A percentile compares a stretch with the other conserved stretches of the same genome.
These are phyloP conservation scores for Melanostigma gelatinosum DNA, from an alignment of 2,113 vertebrate species.

Conservation along the genomic window DNA sequence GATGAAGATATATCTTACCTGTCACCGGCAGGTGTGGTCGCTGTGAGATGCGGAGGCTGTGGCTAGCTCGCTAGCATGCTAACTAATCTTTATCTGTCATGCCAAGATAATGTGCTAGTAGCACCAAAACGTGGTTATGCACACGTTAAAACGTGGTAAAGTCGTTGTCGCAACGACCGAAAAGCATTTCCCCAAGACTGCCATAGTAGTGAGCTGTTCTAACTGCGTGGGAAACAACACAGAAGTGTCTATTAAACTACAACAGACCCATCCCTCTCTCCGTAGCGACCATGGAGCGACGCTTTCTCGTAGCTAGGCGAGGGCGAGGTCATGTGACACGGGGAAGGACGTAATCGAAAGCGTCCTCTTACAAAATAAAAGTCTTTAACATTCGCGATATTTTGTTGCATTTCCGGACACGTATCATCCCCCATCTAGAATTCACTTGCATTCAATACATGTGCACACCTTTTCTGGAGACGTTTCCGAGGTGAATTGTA, in stretches of 20 bases:
- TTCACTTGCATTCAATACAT: not conserved
- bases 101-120: slow-evolving; percentile 26
- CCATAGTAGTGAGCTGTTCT: slow-evolving; percentile 38
- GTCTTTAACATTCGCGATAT: not conserved
- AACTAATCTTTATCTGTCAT: slow-evolving; percentile 75
- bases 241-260: slow-evolving; percentile 7
- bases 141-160: slow-evolving; percentile 9
- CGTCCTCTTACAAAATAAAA: slow-evolving; percentile 64
- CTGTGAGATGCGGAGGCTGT: slow-evolving; percentile 45
- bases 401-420: not conserved
- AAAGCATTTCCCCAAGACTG: not conserved
- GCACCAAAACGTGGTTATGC: not conserved
- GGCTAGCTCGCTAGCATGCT: slow-evolving; percentile 71
- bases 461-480: not conserved
- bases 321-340: slow-evolving; percentile 68
- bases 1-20: slow-evolving; percentile 52
- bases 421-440: not conserved
- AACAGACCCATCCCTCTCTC: slow-evolving; percentile 33
- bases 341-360: slow-evolving; percentile 25
- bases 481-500: not conserved
- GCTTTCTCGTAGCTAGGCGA: slow-evolving; percentile 79
- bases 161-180: slow-evolving; percentile 6
- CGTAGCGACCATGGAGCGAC: slow-evolving; percentile 77
- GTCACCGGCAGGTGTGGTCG: slow-evolving; percentile 56
- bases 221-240: slow-evolving; percentile 20